Conservation (phyloP, 2,113 vertebrate species). For the Herpailurus yagouaroundi region DNA sequence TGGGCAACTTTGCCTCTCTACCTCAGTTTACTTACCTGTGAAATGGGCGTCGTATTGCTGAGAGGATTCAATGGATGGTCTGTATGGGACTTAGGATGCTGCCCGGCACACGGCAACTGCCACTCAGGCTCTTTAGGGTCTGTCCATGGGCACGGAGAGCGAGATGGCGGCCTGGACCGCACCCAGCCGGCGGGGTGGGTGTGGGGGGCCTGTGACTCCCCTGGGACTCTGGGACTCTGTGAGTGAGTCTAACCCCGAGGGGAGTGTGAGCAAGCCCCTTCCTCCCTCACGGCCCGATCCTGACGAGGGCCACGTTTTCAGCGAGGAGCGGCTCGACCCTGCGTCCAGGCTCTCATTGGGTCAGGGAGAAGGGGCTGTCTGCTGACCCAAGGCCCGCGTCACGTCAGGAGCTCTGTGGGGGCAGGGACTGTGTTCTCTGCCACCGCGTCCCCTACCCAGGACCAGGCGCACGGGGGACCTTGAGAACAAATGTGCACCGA, state of each 20-base stretch:
- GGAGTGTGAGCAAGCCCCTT: too few relatives aligned
- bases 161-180: neutral
- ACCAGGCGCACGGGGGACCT: too few relatives aligned
- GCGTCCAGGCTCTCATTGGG: rapidly evolving
- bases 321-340: neutral
- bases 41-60: neutral
- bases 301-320: neutral
- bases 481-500: neutral
- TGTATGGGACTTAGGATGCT: neutral
- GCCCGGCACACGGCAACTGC: neutral
- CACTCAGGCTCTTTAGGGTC: neutral
- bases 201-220: neutral
- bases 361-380: neutral
- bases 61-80: neutral
- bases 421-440: neutral
- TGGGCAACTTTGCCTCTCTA: rapidly evolving
- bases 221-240: neutral
- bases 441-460: rapidly evolving
- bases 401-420: neutral
- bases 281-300: neutral
- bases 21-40: neutral
- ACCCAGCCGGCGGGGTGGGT: rapidly evolving
- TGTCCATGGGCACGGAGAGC: neutral
- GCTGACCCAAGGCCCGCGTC: neutral
- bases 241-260: neutral